These are phyloP conservation scores for Perca fluviatilis DNA, from an alignment of 2,113 vertebrate genomes.

Conservation along the genomic window DNA sequence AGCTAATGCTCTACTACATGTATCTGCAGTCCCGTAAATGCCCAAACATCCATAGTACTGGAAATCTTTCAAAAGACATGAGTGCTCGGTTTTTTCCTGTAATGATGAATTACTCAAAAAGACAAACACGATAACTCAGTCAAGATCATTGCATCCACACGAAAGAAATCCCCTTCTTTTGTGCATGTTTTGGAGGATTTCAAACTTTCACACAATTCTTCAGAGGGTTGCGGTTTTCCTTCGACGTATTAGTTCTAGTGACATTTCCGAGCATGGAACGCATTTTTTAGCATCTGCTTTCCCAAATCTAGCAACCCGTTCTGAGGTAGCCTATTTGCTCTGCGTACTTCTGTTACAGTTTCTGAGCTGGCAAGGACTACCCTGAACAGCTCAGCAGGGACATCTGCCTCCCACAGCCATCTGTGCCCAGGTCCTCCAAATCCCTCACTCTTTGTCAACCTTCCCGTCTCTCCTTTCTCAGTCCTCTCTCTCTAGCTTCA, in stretches of 20 bases:
- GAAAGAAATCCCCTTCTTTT: not conserved
- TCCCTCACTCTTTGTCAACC: slow-evolving; percentile 64
- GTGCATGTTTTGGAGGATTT: not conserved
- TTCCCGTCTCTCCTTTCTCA: slow-evolving; percentile 35
- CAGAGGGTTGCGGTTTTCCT: slow-evolving; percentile 33
- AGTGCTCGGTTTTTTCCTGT: not conserved
- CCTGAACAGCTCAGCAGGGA: slow-evolving; percentile 78
- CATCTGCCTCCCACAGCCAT: slow-evolving; percentile 80
- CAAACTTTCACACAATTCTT: slow-evolving; percentile 16
- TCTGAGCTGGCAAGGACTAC: slow-evolving; percentile 75
- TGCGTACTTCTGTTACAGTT: slow-evolving; percentile 70
- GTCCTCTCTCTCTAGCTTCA: slow-evolving; percentile 24
- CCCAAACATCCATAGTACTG: not conserved
- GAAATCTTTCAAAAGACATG: not conserved
- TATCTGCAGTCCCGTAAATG: not conserved
- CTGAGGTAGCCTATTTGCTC: slow-evolving; percentile 72
- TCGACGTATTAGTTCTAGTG: slow-evolving; percentile 32
- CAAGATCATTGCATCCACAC: not conserved
- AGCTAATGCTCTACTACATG: not conserved
- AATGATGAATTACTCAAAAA: not conserved
- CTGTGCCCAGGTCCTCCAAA: slow-evolving; percentile 76
- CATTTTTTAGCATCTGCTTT: slow-evolving; percentile 79
- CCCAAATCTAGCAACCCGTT: slow-evolving; percentile 70
- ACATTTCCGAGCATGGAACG: slow-evolving; percentile 51
- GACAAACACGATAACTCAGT: not conserved